Evolutionary conservation across 1,140 invertebrate genomes (phyloP), one percentile per base, ranked within the genome.

Genomic region (Xylocopa sonorina): DNA sequence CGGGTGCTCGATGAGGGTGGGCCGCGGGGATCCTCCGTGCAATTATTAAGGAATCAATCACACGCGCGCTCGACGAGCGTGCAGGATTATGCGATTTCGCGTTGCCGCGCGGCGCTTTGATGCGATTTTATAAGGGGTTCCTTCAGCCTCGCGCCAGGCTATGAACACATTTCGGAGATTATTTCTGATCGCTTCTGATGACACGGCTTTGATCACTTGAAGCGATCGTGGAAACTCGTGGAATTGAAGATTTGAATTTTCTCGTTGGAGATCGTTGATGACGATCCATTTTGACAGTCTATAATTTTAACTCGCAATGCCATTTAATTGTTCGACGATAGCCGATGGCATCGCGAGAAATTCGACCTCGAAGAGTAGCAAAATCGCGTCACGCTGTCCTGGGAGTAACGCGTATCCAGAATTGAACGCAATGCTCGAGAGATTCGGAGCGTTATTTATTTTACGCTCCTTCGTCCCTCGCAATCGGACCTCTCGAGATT

Each of bases 1-100:
- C 60, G 53, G 24, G 48, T 53, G 38, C 63, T 66, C 66, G 58
- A 75, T n/a, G 55, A 66, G 64, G 46, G 63, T 60, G 72, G 67
- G 16, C 21, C 67, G 27, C 24, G 43, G 64, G n/a, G 67, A 80
- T 76, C 64, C 81, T 81, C 66, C 76, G 69, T 34, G 64, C 62
- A 74, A 87, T 85, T 83, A 84, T 87, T 85, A 84, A 85, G 73
- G 72, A 82, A 88, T 87, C 85, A 81, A 87, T 87, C 85, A 81
- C 78, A 63, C 78, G 53, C 66, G 41, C 3, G 38, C 38, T 38
- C 3, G 38, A 38, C 38, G 38, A 38, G 38, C 9, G 38, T 38
- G 3, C 38, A 4, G 38, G 29, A 46, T 41, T 10, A 14, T 16
- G 16, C n/a, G 53, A 10, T 32, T 18, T 21, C 29, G 12, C 55